phyloP scores from a whole-genome alignment of 2,888 invertebrate species.

The Zaprionus bogoriensis region DNA sequence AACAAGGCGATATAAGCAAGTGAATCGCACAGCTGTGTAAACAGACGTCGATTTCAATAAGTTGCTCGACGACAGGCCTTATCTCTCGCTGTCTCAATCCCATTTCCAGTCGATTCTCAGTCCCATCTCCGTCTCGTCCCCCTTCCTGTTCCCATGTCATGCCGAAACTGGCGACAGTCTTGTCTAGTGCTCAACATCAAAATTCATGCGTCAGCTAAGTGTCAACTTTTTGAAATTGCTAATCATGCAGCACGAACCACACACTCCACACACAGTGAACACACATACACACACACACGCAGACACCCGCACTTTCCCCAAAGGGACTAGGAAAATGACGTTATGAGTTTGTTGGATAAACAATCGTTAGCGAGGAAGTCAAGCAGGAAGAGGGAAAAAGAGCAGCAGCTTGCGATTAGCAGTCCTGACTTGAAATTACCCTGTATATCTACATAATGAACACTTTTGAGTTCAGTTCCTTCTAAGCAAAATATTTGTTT shows the following conservation, averaged over 20 bases:
- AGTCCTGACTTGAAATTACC: background rate
- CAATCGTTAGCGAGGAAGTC: slow-evolving; percentile 34
- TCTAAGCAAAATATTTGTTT: background rate
- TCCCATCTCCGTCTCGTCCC: background rate
- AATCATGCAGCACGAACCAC: slow-evolving; percentile 52
- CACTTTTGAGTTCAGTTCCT: too few species aligned
- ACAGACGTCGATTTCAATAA: slow-evolving; percentile 9
- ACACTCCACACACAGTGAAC: slow-evolving; percentile 4
- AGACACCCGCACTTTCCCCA: slow-evolving; percentile 7
- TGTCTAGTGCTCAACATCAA: slow-evolving; percentile 25
- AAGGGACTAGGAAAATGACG: slow-evolving; percentile 35
- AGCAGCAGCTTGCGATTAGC: background rate
- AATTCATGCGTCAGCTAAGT: slow-evolving; percentile 69
- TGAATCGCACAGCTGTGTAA: slow-evolving; percentile 39
- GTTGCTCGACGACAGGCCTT: background rate
- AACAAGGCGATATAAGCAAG: background rate
- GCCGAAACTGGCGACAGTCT: slow-evolving; percentile 15
- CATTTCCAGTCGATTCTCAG: background rate
- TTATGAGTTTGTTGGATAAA: slow-evolving; percentile 58
- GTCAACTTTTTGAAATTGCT: slow-evolving; percentile 69
- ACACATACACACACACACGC: background rate
- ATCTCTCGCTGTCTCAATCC: background rate
- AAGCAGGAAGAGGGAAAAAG: slow-evolving; percentile 6
- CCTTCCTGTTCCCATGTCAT: background rate
- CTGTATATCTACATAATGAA: background rate